Evolutionary conservation across 1,140 invertebrate genomes (phyloP), one percentile per base, ranked within the genome.

Genomic region (Cydia fagiglandana): DNA sequence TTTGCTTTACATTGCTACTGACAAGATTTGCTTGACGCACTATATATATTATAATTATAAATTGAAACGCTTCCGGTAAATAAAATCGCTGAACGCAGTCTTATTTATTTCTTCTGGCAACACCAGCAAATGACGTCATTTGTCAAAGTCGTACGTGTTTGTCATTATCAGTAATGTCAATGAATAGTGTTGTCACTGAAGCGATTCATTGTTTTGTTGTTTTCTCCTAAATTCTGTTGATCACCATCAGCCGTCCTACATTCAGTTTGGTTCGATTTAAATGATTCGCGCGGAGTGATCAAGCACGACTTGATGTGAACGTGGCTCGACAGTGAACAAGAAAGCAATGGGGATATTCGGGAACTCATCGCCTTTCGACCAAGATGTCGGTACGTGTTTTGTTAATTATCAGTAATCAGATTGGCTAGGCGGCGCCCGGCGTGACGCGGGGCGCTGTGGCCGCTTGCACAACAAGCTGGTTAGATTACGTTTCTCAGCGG

Each of bases 341-440:
- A 61, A 61, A n/a, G 20, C 56, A 24, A 96, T 96, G 95, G 94
- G 95, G 28, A 93, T 96, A 79, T 96, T 96, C 90, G 93, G 94
- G 56, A 95, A 92, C 83, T 94, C 94, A 66, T 95, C 95, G 81
- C 94, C 95, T 76, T 96, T 96, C 84, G 96, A 96, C 86, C 93
- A 93, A 87, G 95, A 96, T 91, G 96, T 97, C 81, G 96, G 96
- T 96, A 93, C 91, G 94, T 94, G 90, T 12, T 56, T 45, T 64
- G 73, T 78, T 74, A 76, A 74, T 30, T 77, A 75, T 77, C 70
- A 38, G 24, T 75, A 75, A 64, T 77, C 12, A 66, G 74, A 47
- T 73, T 28, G 20, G 47, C 41, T 61, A 66, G n/a, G n/a, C 64
- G 30, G 13, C 64, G 64, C 10, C 12, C 64, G 64, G 28, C 13